A percentile compares a stretch with the other conserved stretches of the same genome.
Conservation (phyloP, 2,113 vertebrate species). For the Lanius collurio region DNA sequence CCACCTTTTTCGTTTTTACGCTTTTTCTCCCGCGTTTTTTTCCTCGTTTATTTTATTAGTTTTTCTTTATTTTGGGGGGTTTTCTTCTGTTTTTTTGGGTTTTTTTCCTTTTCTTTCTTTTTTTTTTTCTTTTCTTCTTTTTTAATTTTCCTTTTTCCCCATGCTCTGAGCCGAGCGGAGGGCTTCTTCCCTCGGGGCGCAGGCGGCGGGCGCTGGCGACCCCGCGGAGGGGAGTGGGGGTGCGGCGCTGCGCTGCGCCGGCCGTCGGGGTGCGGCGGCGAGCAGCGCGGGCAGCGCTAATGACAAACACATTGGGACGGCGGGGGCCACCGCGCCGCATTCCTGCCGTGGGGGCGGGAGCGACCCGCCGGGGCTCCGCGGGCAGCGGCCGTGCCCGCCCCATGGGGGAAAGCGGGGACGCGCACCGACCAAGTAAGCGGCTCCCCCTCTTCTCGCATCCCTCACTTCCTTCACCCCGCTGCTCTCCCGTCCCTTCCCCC, state of each 20-base stretch:
- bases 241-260: background rate
- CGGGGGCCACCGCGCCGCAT: slow-evolving; percentile 70
- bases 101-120: fast-evolving
- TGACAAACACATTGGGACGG: slow-evolving; percentile 86
- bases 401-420: background rate
- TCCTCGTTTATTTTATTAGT: too few relatives aligned
- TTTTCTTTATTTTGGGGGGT: background rate
- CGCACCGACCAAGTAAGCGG: background rate
- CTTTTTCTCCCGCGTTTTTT: background rate
- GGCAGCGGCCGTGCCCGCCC: background rate
- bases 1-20: background rate
- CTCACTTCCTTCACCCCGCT: background rate
- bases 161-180: background rate
- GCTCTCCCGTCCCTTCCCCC: background rate
- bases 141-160: fast-evolving
- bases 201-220: background rate
- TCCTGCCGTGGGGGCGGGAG: slow-evolving; percentile 74
- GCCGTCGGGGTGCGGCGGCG: slow-evolving; percentile 22
- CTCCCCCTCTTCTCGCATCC: background rate
- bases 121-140: fast-evolving
- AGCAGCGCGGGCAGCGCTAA: slow-evolving; percentile 63
- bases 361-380: slow-evolving; percentile 16
- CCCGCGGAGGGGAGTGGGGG: background rate
- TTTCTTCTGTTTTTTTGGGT: background rate
- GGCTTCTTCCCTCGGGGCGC: background rate